Percentiles rank a stretch among this genome's conserved stretches.
These are phyloP conservation scores for Drosophila rhopaloa DNA, from an alignment of 1,140 invertebrate species.

Conservation along the genomic window DNA sequence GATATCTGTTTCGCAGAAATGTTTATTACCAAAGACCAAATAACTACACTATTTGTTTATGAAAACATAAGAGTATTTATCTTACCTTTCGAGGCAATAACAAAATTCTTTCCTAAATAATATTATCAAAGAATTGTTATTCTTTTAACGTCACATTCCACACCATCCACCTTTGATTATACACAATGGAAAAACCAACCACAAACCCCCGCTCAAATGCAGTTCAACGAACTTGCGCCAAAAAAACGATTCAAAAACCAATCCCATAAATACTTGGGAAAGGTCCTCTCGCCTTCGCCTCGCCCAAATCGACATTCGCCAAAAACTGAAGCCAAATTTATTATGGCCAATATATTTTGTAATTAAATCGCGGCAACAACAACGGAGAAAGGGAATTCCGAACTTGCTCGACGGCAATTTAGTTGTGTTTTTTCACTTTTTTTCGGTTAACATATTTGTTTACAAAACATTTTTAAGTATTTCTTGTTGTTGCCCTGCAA, in stretches of 20 bases:
- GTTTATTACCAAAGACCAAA: too few relatives aligned
- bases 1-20: too few relatives aligned
- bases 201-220: neutral
- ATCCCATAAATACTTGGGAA: conserved; percentile 51
- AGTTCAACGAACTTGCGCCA: conserved; percentile 25
- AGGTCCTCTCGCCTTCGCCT: conserved; percentile 42
- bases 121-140: too few relatives aligned
- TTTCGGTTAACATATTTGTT: conserved; percentile 45
- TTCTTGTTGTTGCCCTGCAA: conserved; percentile 36
- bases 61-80: too few relatives aligned
- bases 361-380: conserved; percentile 40
- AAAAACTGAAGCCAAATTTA: conserved; percentile 49
- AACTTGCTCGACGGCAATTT: conserved; percentile 28
- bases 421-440: conserved; percentile 32
- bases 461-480: conserved; percentile 49
- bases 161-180: neutral
- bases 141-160: too few relatives aligned
- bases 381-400: conserved; percentile 42
- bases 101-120: too few relatives aligned
- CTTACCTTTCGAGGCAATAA: too few relatives aligned
- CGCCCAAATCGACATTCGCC: conserved; percentile 37
- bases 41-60: too few relatives aligned
- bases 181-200: neutral
- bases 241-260: conserved; percentile 30
- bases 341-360: conserved; percentile 58